Percentiles rank a stretch among this genome's conserved stretches.
Evolutionary conservation across 1,140 invertebrate genomes (phyloP).

Genomic region (Trichonephila inaurata): DNA sequence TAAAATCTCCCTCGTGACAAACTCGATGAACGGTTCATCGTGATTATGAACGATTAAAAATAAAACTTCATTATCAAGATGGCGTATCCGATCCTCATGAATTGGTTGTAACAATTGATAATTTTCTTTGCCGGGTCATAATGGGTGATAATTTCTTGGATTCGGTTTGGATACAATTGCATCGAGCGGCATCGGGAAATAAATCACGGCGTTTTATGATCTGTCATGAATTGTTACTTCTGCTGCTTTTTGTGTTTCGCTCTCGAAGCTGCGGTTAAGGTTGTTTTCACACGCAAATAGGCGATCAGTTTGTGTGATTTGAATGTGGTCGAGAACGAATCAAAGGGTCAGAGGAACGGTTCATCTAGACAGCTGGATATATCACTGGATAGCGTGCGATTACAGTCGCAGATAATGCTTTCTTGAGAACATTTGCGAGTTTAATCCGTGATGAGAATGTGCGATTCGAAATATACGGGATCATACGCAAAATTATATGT

Average conservation of each 20-base stretch:
- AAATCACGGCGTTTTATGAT: neutral
- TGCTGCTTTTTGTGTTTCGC: neutral
- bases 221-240: neutral
- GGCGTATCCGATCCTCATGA: neutral
- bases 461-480: too few species aligned
- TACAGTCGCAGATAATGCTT: too few species aligned
- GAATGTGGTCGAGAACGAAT: neutral
- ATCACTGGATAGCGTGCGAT: too few species aligned
- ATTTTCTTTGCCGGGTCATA: neutral
- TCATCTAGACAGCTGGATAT: too few species aligned
- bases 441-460: too few species aligned
- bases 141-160: neutral
- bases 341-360: neutral
- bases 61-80: slow-evolving; percentile 4
- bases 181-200: neutral
- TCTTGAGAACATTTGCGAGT: too few species aligned
- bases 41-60: neutral
- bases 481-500: too few species aligned
- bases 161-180: neutral
- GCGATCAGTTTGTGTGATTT: neutral
- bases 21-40: neutral
- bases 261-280: neutral
- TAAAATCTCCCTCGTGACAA: neutral
- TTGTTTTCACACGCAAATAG: slow-evolving; percentile 7
- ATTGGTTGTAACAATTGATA: neutral